Evolutionary conservation across 1,140 invertebrate species (phyloP).

Genomic region (Diabrotica undecimpunctata): DNA sequence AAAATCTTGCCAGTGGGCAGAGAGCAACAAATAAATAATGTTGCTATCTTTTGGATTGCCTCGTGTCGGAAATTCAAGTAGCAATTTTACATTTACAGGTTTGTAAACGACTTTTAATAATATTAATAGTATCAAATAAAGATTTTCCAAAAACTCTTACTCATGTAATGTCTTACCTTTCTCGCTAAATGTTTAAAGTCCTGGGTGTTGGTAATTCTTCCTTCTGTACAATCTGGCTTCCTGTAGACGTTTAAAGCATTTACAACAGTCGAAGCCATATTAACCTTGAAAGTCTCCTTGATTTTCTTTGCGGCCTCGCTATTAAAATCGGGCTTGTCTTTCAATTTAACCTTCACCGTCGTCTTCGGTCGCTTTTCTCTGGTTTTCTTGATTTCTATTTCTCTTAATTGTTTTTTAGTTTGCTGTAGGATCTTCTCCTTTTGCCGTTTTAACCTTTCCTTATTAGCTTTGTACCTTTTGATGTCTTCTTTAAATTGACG

Average conservation of each 20-base stretch:
- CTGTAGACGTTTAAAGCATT: conserved; percentile 86
- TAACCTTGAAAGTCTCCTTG: conserved; percentile 83
- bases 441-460: conserved; percentile 68
- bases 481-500: conserved; percentile 63
- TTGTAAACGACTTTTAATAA: too few relatives aligned
- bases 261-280: conserved; percentile 88
- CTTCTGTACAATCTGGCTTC: conserved; percentile 77
- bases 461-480: conserved; percentile 70
- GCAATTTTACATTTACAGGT: too few relatives aligned
- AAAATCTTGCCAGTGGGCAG: too few relatives aligned
- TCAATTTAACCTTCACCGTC: conserved; percentile 35
- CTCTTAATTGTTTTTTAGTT: conserved; percentile 38
- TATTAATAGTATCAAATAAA: too few relatives aligned
- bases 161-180: conserved; percentile 71
- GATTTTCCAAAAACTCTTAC: too few relatives aligned
- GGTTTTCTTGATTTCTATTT: conserved; percentile 37
- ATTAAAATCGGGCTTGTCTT: conserved; percentile 51
- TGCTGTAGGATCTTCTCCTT: conserved; percentile 55
- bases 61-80: too few relatives aligned
- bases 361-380: conserved; percentile 41
- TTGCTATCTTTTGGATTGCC: too few relatives aligned
- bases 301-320: conserved; percentile 58
- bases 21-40: too few relatives aligned
- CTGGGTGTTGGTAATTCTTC: conserved; percentile 81
- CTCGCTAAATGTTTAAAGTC: conserved; percentile 95